Evolutionary conservation across 23 tunicate species (phyloP).

Genomic region (Ascidia mentula): DNA sequence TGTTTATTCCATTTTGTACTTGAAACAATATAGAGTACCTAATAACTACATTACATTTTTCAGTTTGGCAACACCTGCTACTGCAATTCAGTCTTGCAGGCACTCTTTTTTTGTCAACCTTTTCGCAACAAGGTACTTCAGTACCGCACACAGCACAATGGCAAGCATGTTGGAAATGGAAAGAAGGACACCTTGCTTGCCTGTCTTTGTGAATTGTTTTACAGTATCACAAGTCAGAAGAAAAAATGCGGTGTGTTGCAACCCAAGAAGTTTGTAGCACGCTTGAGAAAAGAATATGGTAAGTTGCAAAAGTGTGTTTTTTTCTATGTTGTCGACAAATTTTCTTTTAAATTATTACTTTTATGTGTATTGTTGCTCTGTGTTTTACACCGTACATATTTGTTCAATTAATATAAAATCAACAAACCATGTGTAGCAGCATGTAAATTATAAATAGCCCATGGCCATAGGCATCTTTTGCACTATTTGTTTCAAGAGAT

Average conservation of each 20-base stretch:
- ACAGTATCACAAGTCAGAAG: constrained; percentile 68
- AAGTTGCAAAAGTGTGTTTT: too few relatives aligned
- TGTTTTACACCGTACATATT: too few relatives aligned
- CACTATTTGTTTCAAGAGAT: too few relatives aligned
- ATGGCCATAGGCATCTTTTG: too few relatives aligned
- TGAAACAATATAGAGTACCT: too few relatives aligned
- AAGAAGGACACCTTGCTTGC: constrained; percentile 81
- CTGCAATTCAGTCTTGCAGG: constrained; percentile 98
- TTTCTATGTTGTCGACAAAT: too few relatives aligned
- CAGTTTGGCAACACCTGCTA: constrained; percentile 99
- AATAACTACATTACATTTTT: background rate
- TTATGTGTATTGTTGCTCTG: too few relatives aligned
- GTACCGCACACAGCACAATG: constrained; percentile 69
- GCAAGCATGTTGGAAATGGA: constrained; percentile 48
- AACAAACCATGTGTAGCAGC: too few relatives aligned
- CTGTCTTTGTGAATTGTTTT: constrained; percentile 89
- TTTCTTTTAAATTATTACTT: too few relatives aligned
- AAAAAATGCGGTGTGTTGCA: constrained; percentile 79
- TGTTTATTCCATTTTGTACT: too few relatives aligned
- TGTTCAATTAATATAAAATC: too few relatives aligned
- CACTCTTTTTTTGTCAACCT: constrained; percentile 91
- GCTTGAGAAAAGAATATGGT: constrained; percentile 94
- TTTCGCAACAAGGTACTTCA: constrained; percentile 95
- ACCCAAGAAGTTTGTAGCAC: constrained; percentile 93
- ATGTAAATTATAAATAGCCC: too few relatives aligned